Conservation (phyloP, 2,113 vertebrate species). For the Platycercus adscitus region DNA sequence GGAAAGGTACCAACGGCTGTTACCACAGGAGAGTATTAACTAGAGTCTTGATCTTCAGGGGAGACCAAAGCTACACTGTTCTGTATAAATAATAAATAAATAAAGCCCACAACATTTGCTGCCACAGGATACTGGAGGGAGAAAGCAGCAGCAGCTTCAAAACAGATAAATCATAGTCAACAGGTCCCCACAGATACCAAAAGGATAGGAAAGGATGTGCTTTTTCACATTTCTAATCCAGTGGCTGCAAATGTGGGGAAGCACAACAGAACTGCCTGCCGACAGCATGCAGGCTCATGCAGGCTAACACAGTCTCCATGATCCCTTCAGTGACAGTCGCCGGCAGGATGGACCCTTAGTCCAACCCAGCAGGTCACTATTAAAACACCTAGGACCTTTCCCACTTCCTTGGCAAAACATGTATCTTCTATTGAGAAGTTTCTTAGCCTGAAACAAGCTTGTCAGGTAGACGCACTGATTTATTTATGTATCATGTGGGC, state of each 20-base stretch:
- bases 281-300: not conserved
- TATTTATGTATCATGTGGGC: not conserved
- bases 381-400: not conserved
- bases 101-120: not conserved
- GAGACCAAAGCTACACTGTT: not conserved
- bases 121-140: not conserved
- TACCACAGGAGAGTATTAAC: not conserved
- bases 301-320: not conserved
- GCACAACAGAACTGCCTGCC: accelerated
- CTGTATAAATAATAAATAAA: not conserved
- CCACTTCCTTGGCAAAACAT: not conserved
- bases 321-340: not conserved
- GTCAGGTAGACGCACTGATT: not conserved
- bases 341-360: not conserved
- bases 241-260: not conserved
- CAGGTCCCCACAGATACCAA: not conserved
- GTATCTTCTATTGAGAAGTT: not conserved
- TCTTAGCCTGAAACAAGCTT: not conserved
- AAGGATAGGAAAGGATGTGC: not conserved
- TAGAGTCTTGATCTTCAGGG: not conserved
- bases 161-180: not conserved
- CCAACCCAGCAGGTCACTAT: not conserved
- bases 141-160: not conserved
- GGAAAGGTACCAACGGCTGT: not conserved
- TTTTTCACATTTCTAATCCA: not conserved